Conservation (phyloP, 2,888 invertebrate species). For the Dastarcus helophoroides region DNA sequence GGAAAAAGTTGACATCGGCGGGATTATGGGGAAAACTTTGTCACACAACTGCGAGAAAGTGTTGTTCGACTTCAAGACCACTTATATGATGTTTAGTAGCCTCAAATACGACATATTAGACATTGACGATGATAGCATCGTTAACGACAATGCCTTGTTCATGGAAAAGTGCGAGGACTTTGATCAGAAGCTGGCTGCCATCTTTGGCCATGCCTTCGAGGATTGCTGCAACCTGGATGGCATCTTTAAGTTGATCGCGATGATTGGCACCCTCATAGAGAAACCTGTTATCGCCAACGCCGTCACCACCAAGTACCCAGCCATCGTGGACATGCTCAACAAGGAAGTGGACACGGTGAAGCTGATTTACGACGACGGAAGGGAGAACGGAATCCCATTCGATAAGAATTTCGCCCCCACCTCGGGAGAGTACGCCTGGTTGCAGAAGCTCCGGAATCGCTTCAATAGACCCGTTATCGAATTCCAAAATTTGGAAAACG, state of each 20-base stretch:
- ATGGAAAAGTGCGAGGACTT: slow-evolving; percentile 52
- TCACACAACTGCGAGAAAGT: slow-evolving; percentile 30
- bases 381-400: slow-evolving; percentile 41
- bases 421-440: slow-evolving; percentile 53
- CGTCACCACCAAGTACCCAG: slow-evolving; percentile 54
- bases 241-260: slow-evolving; percentile 44
- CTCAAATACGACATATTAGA: slow-evolving; percentile 64
- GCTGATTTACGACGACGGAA: slow-evolving; percentile 48
- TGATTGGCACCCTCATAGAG: slow-evolving; percentile 55
- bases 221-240: slow-evolving; percentile 61
- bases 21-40: slow-evolving; percentile 30
- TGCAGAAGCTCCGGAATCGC: slow-evolving; percentile 52
- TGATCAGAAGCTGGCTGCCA: slow-evolving; percentile 65
- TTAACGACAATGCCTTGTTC: slow-evolving; percentile 52
- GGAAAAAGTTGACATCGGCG: slow-evolving; percentile 54
- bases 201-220: slow-evolving; percentile 69
- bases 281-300: slow-evolving; percentile 63
- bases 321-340: slow-evolving; percentile 53
- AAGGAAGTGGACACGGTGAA: slow-evolving; percentile 55
- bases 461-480: slow-evolving; percentile 49
- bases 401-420: slow-evolving; percentile 65
- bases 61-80: slow-evolving; percentile 28
- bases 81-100: slow-evolving; percentile 36
- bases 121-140: slow-evolving; percentile 55
- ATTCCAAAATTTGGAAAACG: slow-evolving; percentile 52